phyloP scores from a whole-genome alignment of 1,140 invertebrate species.

The Musca vetustissima region DNA sequence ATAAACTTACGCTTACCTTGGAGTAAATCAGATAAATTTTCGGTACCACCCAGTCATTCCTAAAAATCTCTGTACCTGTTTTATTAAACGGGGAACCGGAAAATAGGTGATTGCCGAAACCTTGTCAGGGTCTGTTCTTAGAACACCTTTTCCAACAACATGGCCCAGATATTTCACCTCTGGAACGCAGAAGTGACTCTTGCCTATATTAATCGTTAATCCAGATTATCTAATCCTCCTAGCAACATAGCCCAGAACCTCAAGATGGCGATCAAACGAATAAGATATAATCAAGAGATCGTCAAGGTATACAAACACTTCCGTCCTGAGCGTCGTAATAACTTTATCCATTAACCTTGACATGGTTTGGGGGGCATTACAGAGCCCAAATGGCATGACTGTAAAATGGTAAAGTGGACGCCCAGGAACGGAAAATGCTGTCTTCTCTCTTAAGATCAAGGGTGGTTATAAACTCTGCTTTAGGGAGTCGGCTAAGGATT shows the following conservation, averaged over 20 bases:
- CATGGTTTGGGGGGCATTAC: constrained; percentile 28
- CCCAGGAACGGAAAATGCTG: constrained; percentile 27
- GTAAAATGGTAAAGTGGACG: constrained; percentile 14
- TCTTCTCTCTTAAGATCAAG: constrained; percentile 22
- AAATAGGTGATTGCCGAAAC: constrained; percentile 5
- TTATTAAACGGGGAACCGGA: constrained; percentile 2
- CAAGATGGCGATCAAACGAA: constrained; percentile 26
- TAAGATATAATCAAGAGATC: constrained; percentile 25
- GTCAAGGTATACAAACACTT: constrained; percentile 32
- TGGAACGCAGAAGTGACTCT: constrained; percentile 53
- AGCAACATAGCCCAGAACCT: constrained; percentile 9
- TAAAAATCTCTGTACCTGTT: constrained; percentile 18
- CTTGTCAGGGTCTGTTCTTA: constrained; percentile 23
- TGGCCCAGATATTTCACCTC: constrained; percentile 24
- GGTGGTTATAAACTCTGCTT: constrained; percentile 23
- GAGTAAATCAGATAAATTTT: constrained; percentile 32
- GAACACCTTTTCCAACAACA: constrained; percentile 36
- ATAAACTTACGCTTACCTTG: constrained; percentile 17
- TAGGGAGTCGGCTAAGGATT: constrained; percentile 21
- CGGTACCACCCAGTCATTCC: constrained; percentile 42
- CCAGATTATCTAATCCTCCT: neutral
- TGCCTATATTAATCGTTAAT: constrained; percentile 23
- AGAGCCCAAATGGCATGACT: constrained; percentile 35
- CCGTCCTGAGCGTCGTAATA: constrained; percentile 46
- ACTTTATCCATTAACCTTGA: constrained; percentile 32